phyloP scores from a whole-genome alignment of 2,797 vertebrate species.

The Steatocranus sp. region DNA sequence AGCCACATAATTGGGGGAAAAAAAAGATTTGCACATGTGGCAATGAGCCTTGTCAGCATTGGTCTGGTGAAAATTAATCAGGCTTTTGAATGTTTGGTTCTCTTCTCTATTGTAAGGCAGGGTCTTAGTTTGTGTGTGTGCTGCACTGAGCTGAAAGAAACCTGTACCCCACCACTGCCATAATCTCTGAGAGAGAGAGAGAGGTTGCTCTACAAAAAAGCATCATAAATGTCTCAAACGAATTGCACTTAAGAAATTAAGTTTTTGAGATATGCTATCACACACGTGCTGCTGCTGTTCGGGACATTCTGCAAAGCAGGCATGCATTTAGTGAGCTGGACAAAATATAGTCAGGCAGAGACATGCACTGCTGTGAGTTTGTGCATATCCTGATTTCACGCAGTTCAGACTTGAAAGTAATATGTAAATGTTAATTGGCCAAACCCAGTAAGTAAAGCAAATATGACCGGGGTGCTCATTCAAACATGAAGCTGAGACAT shows the following conservation, averaged over 20 bases:
- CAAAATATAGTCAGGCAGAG: not conserved
- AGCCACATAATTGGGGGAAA: not conserved
- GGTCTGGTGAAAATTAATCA: not conserved
- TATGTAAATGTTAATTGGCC: not conserved
- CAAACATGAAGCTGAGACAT: not conserved
- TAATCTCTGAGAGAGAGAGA: not conserved
- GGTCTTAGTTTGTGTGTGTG: not conserved
- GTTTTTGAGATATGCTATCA: not conserved
- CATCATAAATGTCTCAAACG: not conserved
- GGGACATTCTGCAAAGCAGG: not conserved
- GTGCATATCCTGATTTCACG: not conserved
- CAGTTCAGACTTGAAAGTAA: not conserved
- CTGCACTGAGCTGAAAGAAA: not conserved
- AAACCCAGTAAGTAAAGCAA: not conserved
- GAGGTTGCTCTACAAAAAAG: not conserved
- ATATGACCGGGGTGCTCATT: not conserved
- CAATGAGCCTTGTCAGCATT: not conserved
- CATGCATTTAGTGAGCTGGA: not conserved
- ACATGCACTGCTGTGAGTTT: not conserved
- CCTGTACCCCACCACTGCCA: not conserved
- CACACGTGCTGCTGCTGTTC: not conserved
- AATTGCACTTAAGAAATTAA: not conserved
- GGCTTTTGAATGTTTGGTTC: not conserved
- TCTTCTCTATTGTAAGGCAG: not conserved
- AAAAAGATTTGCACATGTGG: not conserved